Evolutionary conservation across 2,113 vertebrate species (phyloP).

Genomic region (Cranoglanis bouderius): DNA sequence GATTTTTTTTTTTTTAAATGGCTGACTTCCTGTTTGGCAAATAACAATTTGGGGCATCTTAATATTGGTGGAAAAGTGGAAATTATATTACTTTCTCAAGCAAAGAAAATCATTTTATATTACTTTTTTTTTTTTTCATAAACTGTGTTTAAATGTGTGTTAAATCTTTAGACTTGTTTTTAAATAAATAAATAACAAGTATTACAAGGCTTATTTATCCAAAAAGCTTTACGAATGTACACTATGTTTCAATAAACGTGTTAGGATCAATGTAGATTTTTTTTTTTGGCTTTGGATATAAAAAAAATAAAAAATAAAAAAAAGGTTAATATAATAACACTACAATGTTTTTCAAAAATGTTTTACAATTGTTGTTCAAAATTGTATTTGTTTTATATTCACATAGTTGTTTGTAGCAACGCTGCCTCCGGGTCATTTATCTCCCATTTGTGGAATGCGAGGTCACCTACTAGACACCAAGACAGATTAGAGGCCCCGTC

Average conservation of each 20-base stretch:
- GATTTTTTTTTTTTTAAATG: too few relatives aligned
- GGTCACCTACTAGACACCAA: constrained; percentile 46
- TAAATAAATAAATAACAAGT: not conserved
- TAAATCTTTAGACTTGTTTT: too few relatives aligned
- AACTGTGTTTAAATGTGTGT: too few relatives aligned
- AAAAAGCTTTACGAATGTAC: not conserved
- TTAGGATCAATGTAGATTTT: not conserved
- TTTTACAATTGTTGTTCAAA: not conserved
- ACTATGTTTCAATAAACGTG: not conserved
- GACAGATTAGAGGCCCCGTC: constrained; percentile 46
- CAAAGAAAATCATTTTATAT: too few relatives aligned
- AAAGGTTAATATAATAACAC: not conserved
- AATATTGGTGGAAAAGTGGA: too few relatives aligned
- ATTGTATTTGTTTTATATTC: not conserved
- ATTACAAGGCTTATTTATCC: not conserved
- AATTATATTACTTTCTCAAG: too few relatives aligned
- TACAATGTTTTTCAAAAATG: not conserved
- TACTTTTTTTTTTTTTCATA: too few relatives aligned
- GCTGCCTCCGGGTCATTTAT: constrained; percentile 31
- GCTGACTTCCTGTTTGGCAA: too few relatives aligned
- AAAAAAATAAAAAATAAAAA: not conserved
- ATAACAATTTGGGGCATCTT: too few relatives aligned
- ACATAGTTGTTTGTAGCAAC: constrained; percentile 1
- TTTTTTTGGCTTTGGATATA: not conserved
- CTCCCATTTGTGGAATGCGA: constrained; percentile 21